Conservation (phyloP, 1,140 invertebrate species). For the Dolichoris vasculosae region DNA sequence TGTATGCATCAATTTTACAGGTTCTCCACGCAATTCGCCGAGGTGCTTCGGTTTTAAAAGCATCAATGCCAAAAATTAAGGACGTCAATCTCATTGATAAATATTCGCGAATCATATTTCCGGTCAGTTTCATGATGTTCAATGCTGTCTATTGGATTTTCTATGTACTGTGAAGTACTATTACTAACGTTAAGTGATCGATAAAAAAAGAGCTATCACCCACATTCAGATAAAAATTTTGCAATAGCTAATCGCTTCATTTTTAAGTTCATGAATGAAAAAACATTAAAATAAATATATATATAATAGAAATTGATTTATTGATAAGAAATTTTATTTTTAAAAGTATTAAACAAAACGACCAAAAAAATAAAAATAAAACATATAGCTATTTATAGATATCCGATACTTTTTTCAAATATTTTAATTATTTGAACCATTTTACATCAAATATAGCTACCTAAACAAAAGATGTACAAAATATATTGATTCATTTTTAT, state of each 20-base stretch:
- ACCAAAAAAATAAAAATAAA: too few species aligned
- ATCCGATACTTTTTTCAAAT: too few species aligned
- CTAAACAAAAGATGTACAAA: too few species aligned
- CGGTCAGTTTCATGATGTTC: slow-evolving; percentile 94
- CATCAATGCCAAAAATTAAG: slow-evolving; percentile 93
- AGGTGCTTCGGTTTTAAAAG: slow-evolving; percentile 85
- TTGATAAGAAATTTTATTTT: too few species aligned
- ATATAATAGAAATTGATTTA: too few species aligned
- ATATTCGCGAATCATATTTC: slow-evolving; percentile 95
- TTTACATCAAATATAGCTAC: too few species aligned
- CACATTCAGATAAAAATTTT: not conserved
- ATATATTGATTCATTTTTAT: too few species aligned
- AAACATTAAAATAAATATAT: not conserved
- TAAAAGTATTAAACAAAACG: too few species aligned
- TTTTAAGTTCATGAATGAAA: not conserved
- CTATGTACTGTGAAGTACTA: slow-evolving; percentile 80
- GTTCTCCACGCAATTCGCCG: slow-evolving; percentile 85
- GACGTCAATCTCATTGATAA: slow-evolving; percentile 99
- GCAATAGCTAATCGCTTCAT: not conserved
- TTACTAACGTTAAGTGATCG: not conserved
- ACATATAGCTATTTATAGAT: too few species aligned
- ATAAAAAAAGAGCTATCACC: not conserved
- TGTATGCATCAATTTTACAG: slow-evolving; percentile 61
- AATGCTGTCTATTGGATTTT: slow-evolving; percentile 96
- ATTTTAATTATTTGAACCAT: too few species aligned